These are phyloP conservation scores for Sorex maritimensis DNA, from an alignment of 2,797 vertebrate genomes.

Conservation along the genomic window DNA sequence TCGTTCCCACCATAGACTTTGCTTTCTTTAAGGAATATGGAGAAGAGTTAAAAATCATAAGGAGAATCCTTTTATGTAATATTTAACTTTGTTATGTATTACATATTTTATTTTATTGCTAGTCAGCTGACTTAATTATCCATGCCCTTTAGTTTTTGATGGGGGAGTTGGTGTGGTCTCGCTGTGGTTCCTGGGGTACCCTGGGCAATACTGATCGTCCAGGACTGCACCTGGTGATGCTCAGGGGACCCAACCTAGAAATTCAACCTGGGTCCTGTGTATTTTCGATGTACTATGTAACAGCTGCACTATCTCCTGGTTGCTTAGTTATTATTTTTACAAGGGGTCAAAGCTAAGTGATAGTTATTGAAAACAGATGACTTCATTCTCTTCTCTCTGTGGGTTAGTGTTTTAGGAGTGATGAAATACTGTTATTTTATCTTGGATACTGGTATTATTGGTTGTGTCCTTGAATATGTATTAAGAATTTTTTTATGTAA, in stretches of 20 bases:
- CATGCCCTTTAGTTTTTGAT: no score
- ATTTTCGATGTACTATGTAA: no score
- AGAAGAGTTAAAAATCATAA: constrained; percentile 51
- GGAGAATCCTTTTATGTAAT: constrained; percentile 27
- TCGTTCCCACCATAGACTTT: not conserved
- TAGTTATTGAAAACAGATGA: constrained; percentile 42
- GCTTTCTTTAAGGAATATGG: constrained; percentile 19
- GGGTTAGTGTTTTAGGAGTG: not conserved
- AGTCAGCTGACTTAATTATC: constrained; percentile 33
- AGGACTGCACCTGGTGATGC: no score
- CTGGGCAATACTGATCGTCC: no score
- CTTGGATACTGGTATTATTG: constrained; percentile 33
- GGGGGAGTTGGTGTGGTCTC: no score
- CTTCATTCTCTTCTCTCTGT: constrained; percentile 61
- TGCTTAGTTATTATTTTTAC: not conserved
- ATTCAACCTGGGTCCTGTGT: no score
- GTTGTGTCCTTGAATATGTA: constrained; percentile 39
- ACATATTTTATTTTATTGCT: constrained; percentile 58
- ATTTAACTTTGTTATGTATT: constrained; percentile 25
- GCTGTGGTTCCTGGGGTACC: no score
- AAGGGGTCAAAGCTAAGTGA: not conserved
- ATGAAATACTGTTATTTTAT: not conserved
- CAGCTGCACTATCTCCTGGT: no score
- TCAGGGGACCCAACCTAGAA: no score
- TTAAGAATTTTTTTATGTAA: not conserved